Evolutionary conservation across 2,888 invertebrate genomes (phyloP).

Genomic region (Spilosoma lubricipeda): DNA sequence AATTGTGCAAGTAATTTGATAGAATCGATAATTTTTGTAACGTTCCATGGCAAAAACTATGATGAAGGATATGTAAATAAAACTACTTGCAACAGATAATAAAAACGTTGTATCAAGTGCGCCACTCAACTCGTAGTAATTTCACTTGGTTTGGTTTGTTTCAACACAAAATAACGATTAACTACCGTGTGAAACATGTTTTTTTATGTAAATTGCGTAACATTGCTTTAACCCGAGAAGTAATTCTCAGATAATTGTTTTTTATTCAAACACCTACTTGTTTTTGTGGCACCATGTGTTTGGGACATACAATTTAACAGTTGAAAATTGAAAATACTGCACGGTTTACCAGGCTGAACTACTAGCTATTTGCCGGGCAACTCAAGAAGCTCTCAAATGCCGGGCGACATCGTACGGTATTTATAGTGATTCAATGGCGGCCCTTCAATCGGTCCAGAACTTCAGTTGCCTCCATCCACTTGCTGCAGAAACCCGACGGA

Average conservation of each 20-base stretch:
- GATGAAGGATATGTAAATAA: conserved; percentile 1
- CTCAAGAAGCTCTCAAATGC: no score
- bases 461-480: no score
- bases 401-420: no score
- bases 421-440: no score
- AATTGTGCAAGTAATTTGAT: background rate
- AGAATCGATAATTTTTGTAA: background rate
- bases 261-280: no score
- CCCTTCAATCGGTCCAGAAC: no score
- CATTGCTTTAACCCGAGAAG: conserved; percentile 20
- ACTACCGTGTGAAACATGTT: conserved; percentile 21
- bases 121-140: conserved; percentile 10
- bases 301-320: background rate
- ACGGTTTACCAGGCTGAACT: no score
- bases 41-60: background rate
- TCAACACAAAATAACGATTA: conserved; percentile 23
- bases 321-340: no score
- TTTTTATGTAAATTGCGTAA: conserved; percentile 6
- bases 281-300: no score
- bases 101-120: conserved; percentile 2
- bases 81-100: background rate
- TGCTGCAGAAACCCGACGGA: no score
- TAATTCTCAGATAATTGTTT: conserved; percentile 14
- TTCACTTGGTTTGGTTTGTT: conserved; percentile 11
- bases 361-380: no score